Evolutionary conservation across 2,113 vertebrate genomes (phyloP).

Genomic region (Centrocercus urophasianus): DNA sequence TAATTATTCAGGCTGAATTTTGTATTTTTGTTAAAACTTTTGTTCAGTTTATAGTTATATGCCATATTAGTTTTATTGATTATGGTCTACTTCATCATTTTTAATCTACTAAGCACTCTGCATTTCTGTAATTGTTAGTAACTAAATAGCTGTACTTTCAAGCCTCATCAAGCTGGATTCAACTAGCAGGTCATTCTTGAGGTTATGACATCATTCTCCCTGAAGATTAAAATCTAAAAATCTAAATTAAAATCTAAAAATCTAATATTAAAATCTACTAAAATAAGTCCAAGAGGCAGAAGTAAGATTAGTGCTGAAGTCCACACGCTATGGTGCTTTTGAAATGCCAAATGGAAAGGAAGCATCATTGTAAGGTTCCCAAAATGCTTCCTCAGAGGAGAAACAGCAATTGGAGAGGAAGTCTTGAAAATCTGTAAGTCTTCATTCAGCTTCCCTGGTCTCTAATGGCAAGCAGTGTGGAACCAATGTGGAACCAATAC

Average conservation of each 20-base stretch:
- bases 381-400: not conserved
- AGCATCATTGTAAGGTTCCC: not conserved
- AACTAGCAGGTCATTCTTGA: not conserved
- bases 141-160: not conserved
- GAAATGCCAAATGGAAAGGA: not conserved
- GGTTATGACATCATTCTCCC: not conserved
- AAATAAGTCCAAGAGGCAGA: not conserved
- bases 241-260: too few relatives aligned
- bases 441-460: not conserved
- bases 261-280: not conserved
- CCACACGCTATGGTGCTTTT: accelerated
- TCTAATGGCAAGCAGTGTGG: accelerated
- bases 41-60: not conserved
- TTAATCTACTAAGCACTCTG: not conserved
- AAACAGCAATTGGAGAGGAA: not conserved
- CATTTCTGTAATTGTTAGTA: not conserved
- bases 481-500: not conserved
- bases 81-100: not conserved
- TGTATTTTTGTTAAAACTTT: conserved; percentile 16
- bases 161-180: not conserved
- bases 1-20: not conserved
- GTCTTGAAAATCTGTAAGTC: not conserved
- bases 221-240: not conserved
- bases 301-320: accelerated
- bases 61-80: not conserved